Percentiles rank a stretch among this genome's conserved stretches.
Evolutionary conservation across 2,113 vertebrate genomes (phyloP).

Genomic region (Apistogramma diplotaenia): DNA sequence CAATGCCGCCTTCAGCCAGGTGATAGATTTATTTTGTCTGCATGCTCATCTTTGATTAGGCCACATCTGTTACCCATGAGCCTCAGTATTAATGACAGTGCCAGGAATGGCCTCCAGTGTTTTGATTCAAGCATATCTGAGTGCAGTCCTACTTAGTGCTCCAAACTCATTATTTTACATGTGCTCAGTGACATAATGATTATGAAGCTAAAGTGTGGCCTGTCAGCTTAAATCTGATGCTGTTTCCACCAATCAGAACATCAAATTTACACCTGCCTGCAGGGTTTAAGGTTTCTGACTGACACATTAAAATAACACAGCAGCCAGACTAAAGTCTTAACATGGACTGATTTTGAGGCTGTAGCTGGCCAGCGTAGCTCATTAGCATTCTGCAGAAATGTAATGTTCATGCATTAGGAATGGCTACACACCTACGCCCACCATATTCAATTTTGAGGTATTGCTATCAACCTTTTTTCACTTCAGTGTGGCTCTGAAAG

Average conservation of each 20-base stretch:
- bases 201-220: constrained; percentile 21
- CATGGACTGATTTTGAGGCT: background rate
- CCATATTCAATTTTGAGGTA: background rate
- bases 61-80: constrained; percentile 63
- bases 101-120: constrained; percentile 53
- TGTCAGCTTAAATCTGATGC: constrained; percentile 19
- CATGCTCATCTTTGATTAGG: constrained; percentile 50
- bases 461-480: background rate
- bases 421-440: background rate
- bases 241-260: background rate
- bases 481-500: background rate
- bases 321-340: background rate
- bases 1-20: constrained; percentile 37
- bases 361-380: background rate
- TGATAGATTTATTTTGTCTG: constrained; percentile 53
- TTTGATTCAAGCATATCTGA: constrained; percentile 45
- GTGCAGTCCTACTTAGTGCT: background rate
- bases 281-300: background rate
- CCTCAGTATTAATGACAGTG: constrained; percentile 49
- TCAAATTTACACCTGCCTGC: background rate
- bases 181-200: constrained; percentile 38
- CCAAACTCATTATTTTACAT: constrained; percentile 41
- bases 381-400: background rate
- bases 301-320: background rate
- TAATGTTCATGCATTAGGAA: background rate